Evolutionary conservation across 1,140 invertebrate species (phyloP), one percentile per base, ranked within the genome.

Genomic region (Drosophila nebulosa): DNA sequence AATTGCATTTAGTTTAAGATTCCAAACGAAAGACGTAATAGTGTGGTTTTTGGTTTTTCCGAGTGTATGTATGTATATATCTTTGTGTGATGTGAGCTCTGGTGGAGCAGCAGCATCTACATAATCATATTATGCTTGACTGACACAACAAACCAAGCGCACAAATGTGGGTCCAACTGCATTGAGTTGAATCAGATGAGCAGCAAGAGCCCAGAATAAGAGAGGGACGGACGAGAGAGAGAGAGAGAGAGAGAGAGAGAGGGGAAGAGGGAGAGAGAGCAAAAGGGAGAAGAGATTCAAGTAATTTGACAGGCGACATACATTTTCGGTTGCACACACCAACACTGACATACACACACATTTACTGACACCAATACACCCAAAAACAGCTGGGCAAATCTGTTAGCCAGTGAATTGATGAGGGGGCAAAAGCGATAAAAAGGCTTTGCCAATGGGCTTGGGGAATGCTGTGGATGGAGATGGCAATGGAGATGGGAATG

Each of bases 61-160:
- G 12, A 16, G 30, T 69, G 35, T 64, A 51, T 60, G 39, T 59
- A 52, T 69, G 35, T 64, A 51, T 60, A 50, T 59, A 52, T 35
- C 22, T 35, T 10, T 21, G 39, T 36, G 62, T 64, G 22, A 30
- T 51, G 64, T 52, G 67, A 21, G 59, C 16, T 46, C 39, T 46
- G 39, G 7, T 32, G 30, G 30, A 32, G 39, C 16, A 46, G 39
- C 39, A 81, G 74, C 83, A 86, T 86, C 81, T 86, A 86, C 81
- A 86, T 86, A 86, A 86, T 86, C 83, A 86, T 86, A 86, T 86
- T 86, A 86, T 86, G 81, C 81, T 86, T 86, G 81, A 86, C 81
- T 86, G 78, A 77, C 81, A 86, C 74, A 83, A 81, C 81, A 86
- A 86, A 86, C 78, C 81, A 86, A 86, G 83, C 81, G 83, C 80